Base-by-base conservation (phyloP, 2,113 vertebrate species). In the Datnioides undecimradiatus region DNA sequence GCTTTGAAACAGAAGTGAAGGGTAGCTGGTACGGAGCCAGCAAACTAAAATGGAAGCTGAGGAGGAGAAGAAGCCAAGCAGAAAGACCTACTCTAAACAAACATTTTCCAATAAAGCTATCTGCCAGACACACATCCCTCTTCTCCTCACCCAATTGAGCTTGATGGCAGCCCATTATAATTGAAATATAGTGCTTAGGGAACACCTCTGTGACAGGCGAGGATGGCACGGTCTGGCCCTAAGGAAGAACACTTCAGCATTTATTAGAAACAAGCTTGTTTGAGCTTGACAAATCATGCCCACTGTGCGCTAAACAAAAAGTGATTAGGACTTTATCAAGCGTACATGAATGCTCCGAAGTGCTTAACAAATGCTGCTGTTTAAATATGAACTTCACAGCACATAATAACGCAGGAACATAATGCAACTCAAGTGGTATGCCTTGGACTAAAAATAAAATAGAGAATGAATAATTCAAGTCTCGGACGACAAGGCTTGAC, bases 81-180 rank as follows among this genome's bases (percentile, higher is more conserved):
- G 86, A 92, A 89, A 88, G 59, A 79, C 46, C 59, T 49, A 69
- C 72, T 86, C 76, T 65, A 87, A 88, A 90, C 82, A 91, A 89
- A 76, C 87, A 87, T 59, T 79, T 76, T 82, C 87, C 81, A 86
- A 89, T 88, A 86, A 87, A 85, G 87, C 84, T 80, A 82, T 91
- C 79, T 84, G 82, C 73, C 81, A 90, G 54, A 84, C 67, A 75
- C 74, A 85, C 78, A 81, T 74, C 74, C 74, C 73, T 79, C 57
- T 80, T 71, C 80, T 87, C 80, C 58, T 64, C 83, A 74, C 84
- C 67, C 81, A 85, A 82, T 88, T 87, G 85, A 79, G 79, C 80
- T 77, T 62, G 73, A 85, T 80, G 66, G 66, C 58, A 78, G 79
- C 65, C 72, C 73, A 83, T 82, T 73, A 60, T 87, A 90, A 92